Evolutionary conservation across 2,888 invertebrate species (phyloP), one percentile per base, ranked within the genome.

Genomic region (Morinoia aosen): DNA sequence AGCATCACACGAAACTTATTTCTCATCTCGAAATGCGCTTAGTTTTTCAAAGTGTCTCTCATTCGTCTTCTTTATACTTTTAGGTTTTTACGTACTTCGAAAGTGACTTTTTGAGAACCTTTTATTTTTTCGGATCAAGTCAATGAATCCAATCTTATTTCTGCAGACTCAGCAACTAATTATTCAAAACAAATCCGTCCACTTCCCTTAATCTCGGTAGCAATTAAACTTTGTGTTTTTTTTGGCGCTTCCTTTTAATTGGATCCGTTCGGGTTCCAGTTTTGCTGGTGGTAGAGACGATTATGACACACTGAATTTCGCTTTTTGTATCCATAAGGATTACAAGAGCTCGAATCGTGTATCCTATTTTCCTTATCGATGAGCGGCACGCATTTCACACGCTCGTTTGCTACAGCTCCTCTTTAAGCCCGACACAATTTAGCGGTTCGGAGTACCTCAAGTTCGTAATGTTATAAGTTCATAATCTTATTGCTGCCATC

Each of bases 401-500:
- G 39, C 40, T 90, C 40, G 40, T 39, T 40, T 12, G 90, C 48
- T 40, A 40, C 14, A 90, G 40, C 90, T 90, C 90, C 90, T 40
- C 90, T 90, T 90, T 90, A 40, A 90, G 90, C 90, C 16, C 14
- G 40, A 48, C 90, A 90, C 90, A 90, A 90, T 48, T 40, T 90
- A 90, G 39, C 48, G 90, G 90, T 48, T 90, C 19, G 19, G 90
- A 90, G 90, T 90, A 48, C 40, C 40, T 90, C 90, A 90, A 90
- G 90, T 90, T 90, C 39, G 39, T 90, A 90, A 90, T 90, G 90
- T 90, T 48, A 48, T 90, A 90, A 90, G 90, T 90, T 90, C 40
- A 48, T 90, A 90, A 90, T 90, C 90, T 90, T 90, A 90, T 48
- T 39, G 90, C 40, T 40, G 90, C 90, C 90, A 90, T 90, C 90